Percentiles rank a stretch among this genome's conserved stretches.
phyloP scores from a whole-genome alignment of 2,797 vertebrate genomes.

The Macrochelys suwanniensis region DNA sequence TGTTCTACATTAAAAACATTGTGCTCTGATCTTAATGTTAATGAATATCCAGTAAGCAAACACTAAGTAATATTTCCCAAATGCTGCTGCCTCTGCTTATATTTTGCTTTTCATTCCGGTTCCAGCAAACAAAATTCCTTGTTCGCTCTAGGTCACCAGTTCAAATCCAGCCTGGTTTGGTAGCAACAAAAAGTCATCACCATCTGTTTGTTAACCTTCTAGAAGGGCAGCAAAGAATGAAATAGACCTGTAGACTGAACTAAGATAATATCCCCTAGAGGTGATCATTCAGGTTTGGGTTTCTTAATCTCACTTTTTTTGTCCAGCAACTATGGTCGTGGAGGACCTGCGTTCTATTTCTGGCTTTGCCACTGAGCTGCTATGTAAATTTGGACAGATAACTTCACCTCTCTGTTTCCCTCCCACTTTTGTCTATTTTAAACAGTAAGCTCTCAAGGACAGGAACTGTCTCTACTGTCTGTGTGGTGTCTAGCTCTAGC shows the following conservation, averaged over 20 bases:
- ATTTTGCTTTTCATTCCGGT: not conserved
- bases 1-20: not conserved
- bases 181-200: not conserved
- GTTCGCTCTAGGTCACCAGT: not conserved
- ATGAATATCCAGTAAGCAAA: not conserved
- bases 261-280: not conserved
- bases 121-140: slow-evolving; percentile 2
- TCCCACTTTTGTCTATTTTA: not conserved
- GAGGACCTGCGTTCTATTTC: not conserved
- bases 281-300: not conserved
- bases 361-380: not conserved
- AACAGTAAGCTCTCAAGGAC: not conserved
- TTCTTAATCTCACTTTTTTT: not conserved
- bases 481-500: not conserved
- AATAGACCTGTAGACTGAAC: not conserved
- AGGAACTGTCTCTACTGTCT: not conserved
- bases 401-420: not conserved
- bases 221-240: not conserved
- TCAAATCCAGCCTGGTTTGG: not conserved
- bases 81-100: not conserved
- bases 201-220: not conserved
- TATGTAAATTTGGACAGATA: not conserved
- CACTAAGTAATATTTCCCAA: not conserved
- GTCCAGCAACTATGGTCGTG: not conserved
- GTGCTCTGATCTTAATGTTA: not conserved